phyloP scores from a whole-genome alignment of 2,888 invertebrate genomes.

The Tenthredo scrophulariae region DNA sequence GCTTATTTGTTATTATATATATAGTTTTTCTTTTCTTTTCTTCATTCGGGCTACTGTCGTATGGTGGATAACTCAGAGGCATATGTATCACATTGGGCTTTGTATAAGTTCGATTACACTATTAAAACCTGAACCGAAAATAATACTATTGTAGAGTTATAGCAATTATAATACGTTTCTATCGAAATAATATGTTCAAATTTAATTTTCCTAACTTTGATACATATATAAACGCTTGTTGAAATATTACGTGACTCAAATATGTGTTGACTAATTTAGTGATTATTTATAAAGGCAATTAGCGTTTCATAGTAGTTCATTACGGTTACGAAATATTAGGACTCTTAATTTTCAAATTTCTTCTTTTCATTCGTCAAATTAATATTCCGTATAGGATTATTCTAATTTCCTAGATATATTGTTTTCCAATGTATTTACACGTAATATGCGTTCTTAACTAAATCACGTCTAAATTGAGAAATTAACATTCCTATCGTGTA shows the following conservation, averaged over 20 bases:
- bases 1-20: conserved; percentile 17
- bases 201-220: conserved; percentile 5
- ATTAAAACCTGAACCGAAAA: conserved; percentile 32
- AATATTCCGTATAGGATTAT: conserved; percentile 12
- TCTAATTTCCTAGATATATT: conserved; percentile 34
- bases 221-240: conserved; percentile 2
- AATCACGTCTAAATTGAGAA: conserved; percentile 58
- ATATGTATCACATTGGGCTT: conserved; percentile 50
- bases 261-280: conserved; percentile 25
- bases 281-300: conserved; percentile 51
- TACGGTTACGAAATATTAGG: conserved; percentile 33
- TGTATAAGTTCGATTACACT: conserved; percentile 38
- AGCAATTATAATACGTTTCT: background rate
- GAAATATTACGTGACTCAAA: conserved; percentile 9
- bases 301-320: conserved; percentile 7
- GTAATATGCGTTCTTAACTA: conserved; percentile 46
- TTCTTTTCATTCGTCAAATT: background rate
- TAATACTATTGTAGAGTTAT: background rate
- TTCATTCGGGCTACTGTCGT: conserved; percentile 11
- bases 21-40: background rate
- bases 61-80: conserved; percentile 46
- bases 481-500: conserved; percentile 58
- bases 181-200: background rate
- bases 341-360: conserved; percentile 1
- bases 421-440: conserved; percentile 42